phyloP scores from a whole-genome alignment of 1,140 invertebrate species.

The Temnothorax longispinosus region DNA sequence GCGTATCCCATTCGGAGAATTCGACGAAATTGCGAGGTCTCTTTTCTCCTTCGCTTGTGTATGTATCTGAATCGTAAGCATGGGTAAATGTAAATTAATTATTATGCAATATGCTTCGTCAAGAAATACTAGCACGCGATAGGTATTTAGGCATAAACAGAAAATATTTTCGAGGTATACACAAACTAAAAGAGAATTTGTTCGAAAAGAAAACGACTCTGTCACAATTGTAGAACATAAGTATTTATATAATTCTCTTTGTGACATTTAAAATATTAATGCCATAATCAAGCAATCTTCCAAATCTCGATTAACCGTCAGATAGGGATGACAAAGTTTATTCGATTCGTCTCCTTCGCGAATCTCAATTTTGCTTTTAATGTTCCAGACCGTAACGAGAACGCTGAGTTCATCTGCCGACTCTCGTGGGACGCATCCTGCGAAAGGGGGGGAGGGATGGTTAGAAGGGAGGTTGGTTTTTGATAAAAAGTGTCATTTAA shows the following conservation, averaged over 20 bases:
- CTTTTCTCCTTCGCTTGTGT: not conserved
- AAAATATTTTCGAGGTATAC: not conserved
- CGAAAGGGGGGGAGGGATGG: not conserved
- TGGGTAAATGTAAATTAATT: not conserved
- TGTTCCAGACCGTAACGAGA: conserved; percentile 2
- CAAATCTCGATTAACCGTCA: not conserved
- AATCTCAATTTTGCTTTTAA: conserved; percentile 29
- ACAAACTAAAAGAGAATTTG: not conserved
- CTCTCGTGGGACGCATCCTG: not conserved
- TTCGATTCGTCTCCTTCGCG: not conserved
- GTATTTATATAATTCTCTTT: not conserved
- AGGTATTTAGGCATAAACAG: not conserved
- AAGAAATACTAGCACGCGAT: not conserved
- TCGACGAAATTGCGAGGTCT: not conserved
- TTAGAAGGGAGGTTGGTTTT: not conserved
- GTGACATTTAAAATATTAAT: not conserved
- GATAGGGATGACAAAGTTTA: not conserved
- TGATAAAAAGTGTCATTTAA: conserved; percentile 59
- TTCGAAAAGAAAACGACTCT: not conserved
- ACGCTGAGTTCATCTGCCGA: conserved; percentile 31
- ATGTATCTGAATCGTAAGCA: not conserved
- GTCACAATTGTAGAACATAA: not conserved
- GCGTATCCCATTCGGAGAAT: conserved; percentile 9
- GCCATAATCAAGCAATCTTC: not conserved
- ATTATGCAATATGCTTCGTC: not conserved